Evolutionary conservation across 2,888 invertebrate species (phyloP), one percentile per base, ranked within the genome.

Genomic region (Cordilura impudica): DNA sequence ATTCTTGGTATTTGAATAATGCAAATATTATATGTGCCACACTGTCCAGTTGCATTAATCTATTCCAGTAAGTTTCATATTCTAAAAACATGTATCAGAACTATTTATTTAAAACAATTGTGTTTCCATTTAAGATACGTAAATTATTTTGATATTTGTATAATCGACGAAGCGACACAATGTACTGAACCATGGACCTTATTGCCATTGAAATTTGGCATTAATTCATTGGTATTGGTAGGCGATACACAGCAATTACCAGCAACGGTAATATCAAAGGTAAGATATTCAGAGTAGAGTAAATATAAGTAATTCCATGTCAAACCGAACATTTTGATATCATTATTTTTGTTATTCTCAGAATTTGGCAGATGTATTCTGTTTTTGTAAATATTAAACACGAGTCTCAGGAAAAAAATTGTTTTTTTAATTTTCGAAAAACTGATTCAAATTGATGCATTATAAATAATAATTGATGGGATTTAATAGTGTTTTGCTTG

Each of bases 181-280:
- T 95, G 95, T 81, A 93, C 93, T 39, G 98, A 98, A 88, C 93
- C 95, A 0, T 96, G 96, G 89, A 93, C 94, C 1, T 90, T 97
- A 81, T 93, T 96, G 81, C 97, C 97, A 0, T 91, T 97, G 51
- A 92, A 93, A 85, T 92, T 96, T 80, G 94, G 94, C 63, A 92
- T 96, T 4, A 93, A 92, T 53, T 94, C 93, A 63, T 90, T 97
- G 56, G 92, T 97, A 43, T 91, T 98, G 80, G 95, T 97, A 29
- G 97, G 97, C 0, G 97, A 98, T 90, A 95, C 95, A 1, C 93
- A 94, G 85, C 97, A 97, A 87, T 91, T 97, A 65, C 95, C 95
- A 0, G 95, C 96, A 0, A 95, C 94, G 21, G 93, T 96, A 60
- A 89, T 94, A 81, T 95, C 95, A 16, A 92, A 92, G 91, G 94